Evolutionary conservation across 1,140 invertebrate genomes (phyloP).

Genomic region (Zeugodacus cucurbitae): DNA sequence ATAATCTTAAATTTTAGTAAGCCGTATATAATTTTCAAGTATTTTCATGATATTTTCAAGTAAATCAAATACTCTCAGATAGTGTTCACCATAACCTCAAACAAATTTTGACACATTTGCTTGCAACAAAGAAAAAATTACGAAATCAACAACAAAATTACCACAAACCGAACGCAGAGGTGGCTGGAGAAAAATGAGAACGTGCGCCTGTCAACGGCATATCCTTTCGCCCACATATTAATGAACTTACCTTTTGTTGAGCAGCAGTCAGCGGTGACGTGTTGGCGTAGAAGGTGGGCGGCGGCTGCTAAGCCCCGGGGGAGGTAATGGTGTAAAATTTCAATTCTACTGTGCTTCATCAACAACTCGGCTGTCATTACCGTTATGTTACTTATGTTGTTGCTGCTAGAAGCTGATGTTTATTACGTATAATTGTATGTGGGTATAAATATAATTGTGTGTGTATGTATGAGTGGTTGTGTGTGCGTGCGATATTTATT

Average conservation of each 20-base stretch:
- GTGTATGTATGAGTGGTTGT: not conserved
- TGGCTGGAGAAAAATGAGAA: not conserved
- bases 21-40: no score
- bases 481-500: not conserved
- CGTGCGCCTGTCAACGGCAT: not conserved
- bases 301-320: not conserved
- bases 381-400: not conserved
- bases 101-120: no score
- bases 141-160: no score
- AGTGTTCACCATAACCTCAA: no score
- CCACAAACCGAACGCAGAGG: not conserved
- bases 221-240: not conserved
- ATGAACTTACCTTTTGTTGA: not conserved
- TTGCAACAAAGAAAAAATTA: no score
- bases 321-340: not conserved
- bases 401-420: not conserved
- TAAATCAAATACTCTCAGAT: no score
- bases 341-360: not conserved
- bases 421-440: constrained; percentile 2
- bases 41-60: no score
- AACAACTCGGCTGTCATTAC: not conserved
- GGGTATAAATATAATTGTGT: no score
- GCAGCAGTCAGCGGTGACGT: not conserved
- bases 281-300: not conserved
- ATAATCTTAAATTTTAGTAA: no score